phyloP scores from a whole-genome alignment of 2,888 invertebrate genomes.

The Brachyopa scutellaris region DNA sequence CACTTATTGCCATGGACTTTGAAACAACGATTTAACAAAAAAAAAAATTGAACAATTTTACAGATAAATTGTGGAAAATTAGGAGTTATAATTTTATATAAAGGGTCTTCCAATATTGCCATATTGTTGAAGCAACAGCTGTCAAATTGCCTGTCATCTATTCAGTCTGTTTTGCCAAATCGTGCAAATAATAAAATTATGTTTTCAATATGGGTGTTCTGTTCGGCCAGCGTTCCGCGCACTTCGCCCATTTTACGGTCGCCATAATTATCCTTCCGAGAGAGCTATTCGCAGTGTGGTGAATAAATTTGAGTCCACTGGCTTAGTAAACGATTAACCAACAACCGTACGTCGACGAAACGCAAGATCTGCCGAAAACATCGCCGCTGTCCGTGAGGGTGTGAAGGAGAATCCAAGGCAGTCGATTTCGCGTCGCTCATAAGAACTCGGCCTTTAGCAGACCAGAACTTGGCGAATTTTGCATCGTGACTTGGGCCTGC shows the following conservation, averaged over 20 bases:
- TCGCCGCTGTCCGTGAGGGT: constrained; percentile 22
- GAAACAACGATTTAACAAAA: too few species aligned
- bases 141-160: background rate
- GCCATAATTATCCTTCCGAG: background rate
- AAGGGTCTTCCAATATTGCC: background rate
- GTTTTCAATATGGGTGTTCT: background rate
- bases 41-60: too few species aligned
- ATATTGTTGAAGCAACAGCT: background rate
- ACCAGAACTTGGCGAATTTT: background rate
- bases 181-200: background rate
- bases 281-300: background rate
- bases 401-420: constrained; percentile 6
- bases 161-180: background rate
- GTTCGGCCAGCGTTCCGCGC: background rate
- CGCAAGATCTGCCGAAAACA: constrained; percentile 29
- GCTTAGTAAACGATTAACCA: background rate
- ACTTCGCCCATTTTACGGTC: constrained; percentile 1
- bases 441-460: background rate
- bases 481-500: background rate
- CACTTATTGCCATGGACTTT: too few species aligned
- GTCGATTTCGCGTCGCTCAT: too few species aligned
- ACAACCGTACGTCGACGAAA: constrained; percentile 28
- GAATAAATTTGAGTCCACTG: background rate
- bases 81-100: background rate
- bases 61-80: too few species aligned